Evolutionary conservation across 2,797 vertebrate species (phyloP), one percentile per base, ranked within the genome.

Genomic region (Pipistrellus pipistrellus): DNA sequence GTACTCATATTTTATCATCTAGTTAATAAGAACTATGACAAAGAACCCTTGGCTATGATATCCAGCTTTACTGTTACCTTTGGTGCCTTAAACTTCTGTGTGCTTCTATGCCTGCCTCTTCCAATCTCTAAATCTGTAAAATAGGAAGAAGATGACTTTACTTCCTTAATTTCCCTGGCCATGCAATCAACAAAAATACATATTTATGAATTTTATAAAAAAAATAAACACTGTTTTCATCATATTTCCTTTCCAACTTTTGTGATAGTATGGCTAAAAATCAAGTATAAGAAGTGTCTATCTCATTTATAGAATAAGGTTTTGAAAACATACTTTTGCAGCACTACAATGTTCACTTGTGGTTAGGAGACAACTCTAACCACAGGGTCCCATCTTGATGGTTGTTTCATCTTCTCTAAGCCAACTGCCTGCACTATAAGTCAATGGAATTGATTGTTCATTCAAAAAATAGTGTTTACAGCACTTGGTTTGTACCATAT

Each of bases 171-270:
- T 80, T 88, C n/a, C 23, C 27, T 41, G 14, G 27, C 8, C 23
- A 46, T 66, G 2, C 8, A 76, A 53, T 59, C 78, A 66, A 18
- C 27, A 66, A 57, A 57, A 18, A 75, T 32, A n/a, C 48, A 57
- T 41, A 87, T 27, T 72, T 73, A 78, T 32, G 4, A 73, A 46
- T 82, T 92, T 93, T 66, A 53, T 66, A 59, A n/a, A 66, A 80
- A 95, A 91, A 53, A 62, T 32, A 68, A 88, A 18, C 17, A 44
- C 0, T 48, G 18, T 32, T 4, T 30, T 81, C 27, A 53, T 32
- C 80, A 53, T 72, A 21, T 41, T 77, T 77, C 62, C 5, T 46
- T 88, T n/a, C 18, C 18, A 30, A 38, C 32, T 66, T 89, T 88
- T 88, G 48, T 77, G 17, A 13, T 84, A 27, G 68, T 46, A 27